Evolutionary conservation across 2,113 vertebrate genomes (phyloP).

Genomic region (Seriola dumerili): DNA sequence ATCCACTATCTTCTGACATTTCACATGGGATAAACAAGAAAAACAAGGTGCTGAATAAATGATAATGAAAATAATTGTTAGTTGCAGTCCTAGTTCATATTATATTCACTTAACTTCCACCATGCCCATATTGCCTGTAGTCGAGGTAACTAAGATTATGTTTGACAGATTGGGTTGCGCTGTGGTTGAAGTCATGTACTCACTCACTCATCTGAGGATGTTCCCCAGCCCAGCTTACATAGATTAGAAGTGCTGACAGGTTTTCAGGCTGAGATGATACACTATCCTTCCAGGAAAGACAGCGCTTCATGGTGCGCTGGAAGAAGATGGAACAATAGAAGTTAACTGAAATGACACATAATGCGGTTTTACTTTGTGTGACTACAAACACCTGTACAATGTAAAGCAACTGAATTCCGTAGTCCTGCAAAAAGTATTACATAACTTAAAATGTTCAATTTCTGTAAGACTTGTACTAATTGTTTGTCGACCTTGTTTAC

Average conservation of each 20-base stretch:
- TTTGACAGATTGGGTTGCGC: not conserved
- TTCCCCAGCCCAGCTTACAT: not conserved
- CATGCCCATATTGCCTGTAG: not conserved
- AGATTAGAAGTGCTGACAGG: not conserved
- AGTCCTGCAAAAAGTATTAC: not conserved
- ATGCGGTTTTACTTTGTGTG: not conserved
- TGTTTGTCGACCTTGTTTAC: not conserved
- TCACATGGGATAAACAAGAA: not conserved
- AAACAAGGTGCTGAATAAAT: not conserved
- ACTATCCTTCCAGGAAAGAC: not conserved
- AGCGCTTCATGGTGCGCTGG: not conserved
- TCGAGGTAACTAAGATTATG: not conserved
- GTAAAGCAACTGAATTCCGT: not conserved
- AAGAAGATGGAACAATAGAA: not conserved
- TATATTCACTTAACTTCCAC: not conserved
- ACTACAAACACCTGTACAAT: not conserved
- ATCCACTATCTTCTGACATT: no score
- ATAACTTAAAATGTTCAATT: no score
- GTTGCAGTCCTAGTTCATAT: not conserved
- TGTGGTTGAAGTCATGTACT: constrained; percentile 4
- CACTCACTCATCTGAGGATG: not conserved
- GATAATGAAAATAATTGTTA: not conserved
- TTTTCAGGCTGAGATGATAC: not conserved
- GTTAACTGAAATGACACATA: not conserved
- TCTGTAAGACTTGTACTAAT: not conserved